Evolutionary conservation across 2,797 vertebrate genomes (phyloP).

Genomic region (Anabacerthia variegaticeps): DNA sequence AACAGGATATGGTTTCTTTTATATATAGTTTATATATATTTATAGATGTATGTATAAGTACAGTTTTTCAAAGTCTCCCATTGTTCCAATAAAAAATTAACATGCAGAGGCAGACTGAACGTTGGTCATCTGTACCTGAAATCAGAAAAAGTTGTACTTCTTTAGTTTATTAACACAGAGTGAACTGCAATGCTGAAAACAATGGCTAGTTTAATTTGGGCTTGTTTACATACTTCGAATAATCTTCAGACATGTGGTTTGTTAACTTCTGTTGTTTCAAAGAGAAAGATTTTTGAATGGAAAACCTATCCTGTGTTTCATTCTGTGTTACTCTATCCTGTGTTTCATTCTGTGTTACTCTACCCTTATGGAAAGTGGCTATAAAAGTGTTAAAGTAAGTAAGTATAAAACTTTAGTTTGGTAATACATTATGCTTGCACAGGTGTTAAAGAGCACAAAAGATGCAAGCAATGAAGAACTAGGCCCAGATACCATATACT

Average conservation of each 20-base stretch:
- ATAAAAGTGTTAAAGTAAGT: neutral
- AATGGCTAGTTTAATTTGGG: neutral
- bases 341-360: neutral
- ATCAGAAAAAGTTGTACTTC: neutral
- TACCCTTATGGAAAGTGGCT: neutral
- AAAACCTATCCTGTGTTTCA: neutral
- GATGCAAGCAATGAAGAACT: neutral
- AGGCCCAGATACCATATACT: conserved; percentile 42
- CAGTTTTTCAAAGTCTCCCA: neutral
- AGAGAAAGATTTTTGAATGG: neutral
- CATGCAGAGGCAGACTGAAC: neutral
- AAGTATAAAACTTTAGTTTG: neutral
- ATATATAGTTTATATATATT: neutral
- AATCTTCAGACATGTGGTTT: neutral
- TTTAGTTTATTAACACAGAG: neutral
- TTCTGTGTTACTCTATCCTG: too few relatives aligned
- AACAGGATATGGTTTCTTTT: conserved; percentile 16
- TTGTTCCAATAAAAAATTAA: neutral
- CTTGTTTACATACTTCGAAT: neutral
- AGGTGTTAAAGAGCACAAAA: conserved; percentile 34
- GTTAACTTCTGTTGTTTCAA: neutral
- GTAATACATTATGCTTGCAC: neutral
- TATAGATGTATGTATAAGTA: neutral
- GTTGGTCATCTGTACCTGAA: neutral
- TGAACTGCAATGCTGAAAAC: neutral